Evolutionary conservation across 2,888 invertebrate genomes (phyloP).

Genomic region (Clunio marinus): DNA sequence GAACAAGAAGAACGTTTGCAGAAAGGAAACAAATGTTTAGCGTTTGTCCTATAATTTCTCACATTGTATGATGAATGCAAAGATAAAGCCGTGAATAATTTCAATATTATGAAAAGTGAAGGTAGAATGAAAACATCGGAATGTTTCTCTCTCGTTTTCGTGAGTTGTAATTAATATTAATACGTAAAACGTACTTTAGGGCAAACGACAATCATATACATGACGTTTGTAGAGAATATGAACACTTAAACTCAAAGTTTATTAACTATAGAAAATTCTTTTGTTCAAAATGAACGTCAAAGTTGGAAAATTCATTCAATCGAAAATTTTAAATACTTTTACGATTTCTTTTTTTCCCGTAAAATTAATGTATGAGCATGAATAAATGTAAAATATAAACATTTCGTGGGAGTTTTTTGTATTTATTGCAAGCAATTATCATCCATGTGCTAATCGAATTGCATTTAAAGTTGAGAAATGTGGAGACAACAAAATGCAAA

Average conservation of each 20-base stretch:
- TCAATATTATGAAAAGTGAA: slow-evolving; percentile 13
- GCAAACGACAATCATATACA: background rate
- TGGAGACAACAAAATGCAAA: background rate
- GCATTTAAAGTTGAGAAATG: slow-evolving; percentile 17
- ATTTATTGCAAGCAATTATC: slow-evolving; percentile 1
- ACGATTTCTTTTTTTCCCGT: background rate
- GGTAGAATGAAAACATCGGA: background rate
- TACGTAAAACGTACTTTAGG: slow-evolving; percentile 15
- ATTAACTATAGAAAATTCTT: slow-evolving; percentile 35
- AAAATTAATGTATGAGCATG: slow-evolving; percentile 12
- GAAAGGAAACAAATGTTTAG: background rate
- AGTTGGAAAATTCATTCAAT: background rate
- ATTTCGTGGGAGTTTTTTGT: background rate
- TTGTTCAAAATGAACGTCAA: slow-evolving; percentile 11
- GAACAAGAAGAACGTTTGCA: background rate
- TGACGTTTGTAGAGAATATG: background rate
- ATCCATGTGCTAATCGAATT: slow-evolving; percentile 12
- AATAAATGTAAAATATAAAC: background rate
- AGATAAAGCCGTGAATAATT: slow-evolving; percentile 37
- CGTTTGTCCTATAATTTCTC: background rate
- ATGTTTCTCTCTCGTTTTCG: background rate
- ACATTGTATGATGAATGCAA: slow-evolving; percentile 30
- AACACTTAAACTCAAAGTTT: slow-evolving; percentile 7
- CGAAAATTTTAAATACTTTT: background rate
- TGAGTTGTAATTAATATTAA: slow-evolving; percentile 28